Evolutionary conservation across 2,888 invertebrate species (phyloP).

Genomic region (Synergus japonicus): DNA sequence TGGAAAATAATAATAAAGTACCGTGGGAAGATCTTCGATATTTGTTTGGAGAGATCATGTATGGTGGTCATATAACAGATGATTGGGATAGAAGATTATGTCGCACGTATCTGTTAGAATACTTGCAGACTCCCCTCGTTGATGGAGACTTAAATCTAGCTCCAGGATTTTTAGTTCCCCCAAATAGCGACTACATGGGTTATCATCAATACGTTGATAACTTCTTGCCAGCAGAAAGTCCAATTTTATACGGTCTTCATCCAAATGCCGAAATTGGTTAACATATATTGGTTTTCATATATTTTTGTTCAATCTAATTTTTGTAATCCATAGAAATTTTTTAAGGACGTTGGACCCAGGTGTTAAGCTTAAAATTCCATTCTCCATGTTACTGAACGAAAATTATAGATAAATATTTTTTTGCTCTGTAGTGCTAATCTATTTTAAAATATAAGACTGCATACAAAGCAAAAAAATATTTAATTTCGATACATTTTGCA

Average conservation of each 20-base stretch:
- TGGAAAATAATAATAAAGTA: slow-evolving; percentile 91
- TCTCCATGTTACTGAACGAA: too few species aligned
- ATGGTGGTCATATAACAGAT: slow-evolving; percentile 97
- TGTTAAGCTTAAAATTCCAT: too few species aligned
- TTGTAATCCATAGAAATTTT: not conserved
- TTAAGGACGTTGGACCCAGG: not conserved
- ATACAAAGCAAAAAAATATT: too few species aligned
- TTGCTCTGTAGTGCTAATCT: too few species aligned
- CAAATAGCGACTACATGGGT: slow-evolving; percentile 90
- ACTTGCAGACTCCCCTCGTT: slow-evolving; percentile 91
- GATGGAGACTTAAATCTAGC: slow-evolving; percentile 92
- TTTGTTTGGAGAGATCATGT: slow-evolving; percentile 98
- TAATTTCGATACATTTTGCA: too few species aligned
- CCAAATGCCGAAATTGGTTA: slow-evolving; percentile 95
- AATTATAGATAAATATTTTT: too few species aligned
- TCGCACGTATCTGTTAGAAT: slow-evolving; percentile 90
- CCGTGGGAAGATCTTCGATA: slow-evolving; percentile 97
- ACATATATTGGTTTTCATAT: not conserved
- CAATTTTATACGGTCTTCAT: slow-evolving; percentile 93
- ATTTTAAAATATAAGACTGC: too few species aligned
- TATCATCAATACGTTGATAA: slow-evolving; percentile 95
- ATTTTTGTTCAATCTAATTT: not conserved
- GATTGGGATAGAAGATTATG: slow-evolving; percentile 96
- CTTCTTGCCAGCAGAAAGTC: slow-evolving; percentile 91
- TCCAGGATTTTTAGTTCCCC: slow-evolving; percentile 91